A percentile compares a stretch with the other conserved stretches of the same genome.
Evolutionary conservation across 2,888 invertebrate genomes (phyloP).

Genomic region (Phragmatobia fuliginosa): DNA sequence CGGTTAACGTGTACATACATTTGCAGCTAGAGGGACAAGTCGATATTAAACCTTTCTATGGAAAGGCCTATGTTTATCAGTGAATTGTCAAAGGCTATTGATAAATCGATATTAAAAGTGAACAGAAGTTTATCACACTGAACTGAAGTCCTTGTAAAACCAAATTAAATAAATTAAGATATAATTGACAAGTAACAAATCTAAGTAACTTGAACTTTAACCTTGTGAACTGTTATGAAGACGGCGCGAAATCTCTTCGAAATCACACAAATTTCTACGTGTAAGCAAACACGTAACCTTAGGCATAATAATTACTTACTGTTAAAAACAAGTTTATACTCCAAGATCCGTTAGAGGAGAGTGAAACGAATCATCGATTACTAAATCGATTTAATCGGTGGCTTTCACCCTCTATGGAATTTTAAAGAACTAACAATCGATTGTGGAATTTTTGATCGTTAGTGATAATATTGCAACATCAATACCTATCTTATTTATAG

Average conservation of each 20-base stretch:
- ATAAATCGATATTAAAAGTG: too few species aligned
- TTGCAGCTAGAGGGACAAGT: too few species aligned
- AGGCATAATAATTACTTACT: constrained; percentile 14
- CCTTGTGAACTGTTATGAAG: constrained; percentile 12
- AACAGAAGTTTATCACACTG: neutral
- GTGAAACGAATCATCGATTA: constrained; percentile 20
- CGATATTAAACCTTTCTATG: too few species aligned
- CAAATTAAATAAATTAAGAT: neutral
- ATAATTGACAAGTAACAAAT: neutral
- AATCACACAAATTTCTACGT: constrained; percentile 26
- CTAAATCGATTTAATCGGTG: constrained; percentile 15
- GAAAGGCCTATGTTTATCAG: too few species aligned
- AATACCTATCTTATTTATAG: neutral
- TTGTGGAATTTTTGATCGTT: neutral
- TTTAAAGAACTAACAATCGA: neutral
- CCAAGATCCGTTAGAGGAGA: constrained; percentile 9
- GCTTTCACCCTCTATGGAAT: constrained; percentile 24
- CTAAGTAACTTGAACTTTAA: constrained; percentile 4
- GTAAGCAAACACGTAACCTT: constrained; percentile 25
- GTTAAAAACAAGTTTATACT: constrained; percentile 29
- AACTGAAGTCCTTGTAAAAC: neutral
- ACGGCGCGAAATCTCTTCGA: constrained; percentile 25
- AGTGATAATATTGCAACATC: neutral
- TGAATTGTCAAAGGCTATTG: too few species aligned
- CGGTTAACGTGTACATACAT: too few species aligned